Evolutionary conservation across 2,888 invertebrate genomes (phyloP), one percentile per base, ranked within the genome.

Genomic region (Scrobipalpa atriplicella): DNA sequence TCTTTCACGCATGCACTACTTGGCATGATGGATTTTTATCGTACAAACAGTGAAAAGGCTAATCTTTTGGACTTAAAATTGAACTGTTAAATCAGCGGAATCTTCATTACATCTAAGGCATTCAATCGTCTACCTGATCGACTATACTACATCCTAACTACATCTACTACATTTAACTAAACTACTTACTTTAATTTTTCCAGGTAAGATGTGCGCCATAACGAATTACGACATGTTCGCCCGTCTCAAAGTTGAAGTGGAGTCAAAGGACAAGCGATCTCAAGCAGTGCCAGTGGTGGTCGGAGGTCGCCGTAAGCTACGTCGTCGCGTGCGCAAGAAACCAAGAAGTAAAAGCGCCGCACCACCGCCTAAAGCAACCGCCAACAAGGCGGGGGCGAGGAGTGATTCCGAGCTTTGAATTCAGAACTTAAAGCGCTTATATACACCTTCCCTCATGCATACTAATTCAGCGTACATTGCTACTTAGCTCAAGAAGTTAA

Each of bases 221-320:
- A 91, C 91, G 8, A 93, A 93, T 78, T 90, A 92, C 75, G 93
- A 93, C 71, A 92, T 90, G 89, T 92, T 93, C 73, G 87, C 92
- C 6, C 89, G 93, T 58, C 76, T 90, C 52, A 90, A 89, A 80
- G 83, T 90, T 68, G 90, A 87, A 73, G 82, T 89, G 70, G 90
- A 92, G 75, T 84, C 87, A 43, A 93, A 92, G 81, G 71, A 78
- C 65, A 72, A 83, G 65, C 79, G 89, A 62, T 72, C 81, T 67
- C 78, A 78, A 68, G 69, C 76, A 18, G 77, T 83, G 56, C 83
- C 83, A 7, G 73, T 78, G 51, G 77, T 29, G 70, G 86, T 66
- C 36, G 70, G 71, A 10, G 82, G 86, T 65, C 87, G 86, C 70
- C 85, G 87, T 0, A 85, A 86, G 66, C 72, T 84, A 75, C 85